Conservation (phyloP, 1,140 invertebrate genomes). For the Phymastichus coffea region DNA sequence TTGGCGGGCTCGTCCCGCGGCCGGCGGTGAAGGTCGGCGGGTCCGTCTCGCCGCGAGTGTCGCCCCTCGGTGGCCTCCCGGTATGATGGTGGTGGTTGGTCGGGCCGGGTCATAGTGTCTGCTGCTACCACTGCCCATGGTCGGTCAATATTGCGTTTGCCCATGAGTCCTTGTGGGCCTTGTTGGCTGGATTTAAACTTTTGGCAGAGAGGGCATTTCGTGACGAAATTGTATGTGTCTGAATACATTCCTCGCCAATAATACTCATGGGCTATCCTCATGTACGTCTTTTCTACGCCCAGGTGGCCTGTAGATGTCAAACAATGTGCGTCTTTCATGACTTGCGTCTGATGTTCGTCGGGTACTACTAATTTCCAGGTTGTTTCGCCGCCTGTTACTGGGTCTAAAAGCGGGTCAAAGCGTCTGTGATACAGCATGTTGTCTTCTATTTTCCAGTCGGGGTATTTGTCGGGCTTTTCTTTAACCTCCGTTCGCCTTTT, state of each 20-base stretch:
- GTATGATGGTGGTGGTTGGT: no score
- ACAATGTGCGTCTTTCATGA: neutral
- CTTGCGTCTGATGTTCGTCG: neutral
- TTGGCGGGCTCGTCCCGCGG: no score
- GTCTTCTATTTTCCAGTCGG: conserved; percentile 1
- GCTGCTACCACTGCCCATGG: neutral
- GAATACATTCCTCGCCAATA: neutral
- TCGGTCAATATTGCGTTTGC: neutral
- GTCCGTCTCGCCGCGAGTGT: no score
- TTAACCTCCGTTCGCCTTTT: neutral
- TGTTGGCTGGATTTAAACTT: neutral
- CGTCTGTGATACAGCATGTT: neutral
- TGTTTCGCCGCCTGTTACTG: neutral
- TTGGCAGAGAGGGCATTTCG: neutral
- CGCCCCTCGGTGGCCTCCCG: no score
- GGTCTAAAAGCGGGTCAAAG: neutral
- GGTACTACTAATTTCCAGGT: conserved; percentile 3
- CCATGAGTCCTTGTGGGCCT: neutral
- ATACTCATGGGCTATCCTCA: neutral
- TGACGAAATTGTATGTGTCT: neutral
- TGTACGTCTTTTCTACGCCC: neutral
- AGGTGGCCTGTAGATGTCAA: neutral
- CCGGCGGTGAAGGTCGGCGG: no score
- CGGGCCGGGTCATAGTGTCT: no score
- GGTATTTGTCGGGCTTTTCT: conserved; percentile 29